A percentile compares a stretch with the other conserved stretches of the same genome.
phyloP scores from a whole-genome alignment of 2,797 vertebrate species.

The Rhabdophis nuchalis region DNA sequence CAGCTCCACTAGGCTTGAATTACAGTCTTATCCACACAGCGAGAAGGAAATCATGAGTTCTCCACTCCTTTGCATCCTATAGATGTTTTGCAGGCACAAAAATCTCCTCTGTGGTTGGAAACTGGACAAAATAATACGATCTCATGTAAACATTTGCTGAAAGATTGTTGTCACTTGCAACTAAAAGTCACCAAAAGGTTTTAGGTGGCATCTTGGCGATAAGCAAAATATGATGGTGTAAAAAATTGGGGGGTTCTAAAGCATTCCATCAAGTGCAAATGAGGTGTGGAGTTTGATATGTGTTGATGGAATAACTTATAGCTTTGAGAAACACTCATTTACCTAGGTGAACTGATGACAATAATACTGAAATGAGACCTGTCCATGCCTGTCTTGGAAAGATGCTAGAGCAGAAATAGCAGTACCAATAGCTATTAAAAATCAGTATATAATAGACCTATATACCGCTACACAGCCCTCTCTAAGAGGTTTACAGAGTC shows the following conservation, averaged over 20 bases:
- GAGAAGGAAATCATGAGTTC: slow-evolving; percentile 12
- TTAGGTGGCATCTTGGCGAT: background rate
- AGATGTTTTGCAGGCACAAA: slow-evolving; percentile 33
- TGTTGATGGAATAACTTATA: background rate
- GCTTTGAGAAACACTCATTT: background rate
- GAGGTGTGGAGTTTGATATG: background rate
- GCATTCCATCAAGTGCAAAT: background rate
- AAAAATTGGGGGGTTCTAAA: background rate
- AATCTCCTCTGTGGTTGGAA: background rate
- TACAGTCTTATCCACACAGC: slow-evolving; percentile 38
- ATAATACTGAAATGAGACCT: background rate
- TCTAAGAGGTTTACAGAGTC: too few relatives aligned
- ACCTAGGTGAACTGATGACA: background rate
- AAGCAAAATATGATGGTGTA: background rate
- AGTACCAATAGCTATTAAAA: too few relatives aligned
- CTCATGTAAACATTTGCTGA: background rate
- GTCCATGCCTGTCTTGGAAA: background rate
- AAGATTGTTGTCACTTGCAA: background rate
- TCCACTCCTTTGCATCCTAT: slow-evolving; percentile 23
- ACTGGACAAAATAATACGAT: background rate
- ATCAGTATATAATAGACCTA: too few relatives aligned
- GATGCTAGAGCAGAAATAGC: too few relatives aligned
- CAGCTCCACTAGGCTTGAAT: slow-evolving; percentile 48
- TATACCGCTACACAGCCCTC: too few relatives aligned
- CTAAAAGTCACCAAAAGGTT: background rate